Evolutionary conservation across 2,113 vertebrate genomes (phyloP), one percentile per base, ranked within the genome.

Genomic region (Leptosomus discolor): DNA sequence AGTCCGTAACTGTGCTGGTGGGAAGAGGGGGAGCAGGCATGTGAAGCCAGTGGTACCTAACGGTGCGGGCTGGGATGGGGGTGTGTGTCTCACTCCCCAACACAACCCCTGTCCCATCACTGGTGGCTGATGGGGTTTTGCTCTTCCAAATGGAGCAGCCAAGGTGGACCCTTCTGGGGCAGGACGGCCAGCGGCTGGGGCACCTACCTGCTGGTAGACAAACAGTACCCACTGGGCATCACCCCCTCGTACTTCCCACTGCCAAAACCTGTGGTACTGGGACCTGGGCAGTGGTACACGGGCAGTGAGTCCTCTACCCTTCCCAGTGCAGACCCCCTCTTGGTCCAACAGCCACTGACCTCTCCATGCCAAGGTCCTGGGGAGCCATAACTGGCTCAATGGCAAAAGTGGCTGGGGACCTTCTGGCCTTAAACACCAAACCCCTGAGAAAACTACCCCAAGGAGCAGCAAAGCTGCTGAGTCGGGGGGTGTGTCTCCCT

Each of bases 321-420:
- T 81, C 51, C 36, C 1, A 0, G 19, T n/a, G 9, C 46, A 37
- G n/a, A 71, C 7, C 9, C 32, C 46, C 15, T 34, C 27, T 21
- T 4, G 20, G 27, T 15, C 5, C 39, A 39, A 67, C 46, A 63
- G 3, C 15, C 22, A 4, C 34, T 5, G 3, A 36, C 16, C 76
- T 17, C 4, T 11, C 37, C 2, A 0, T 12, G n/a, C 57, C 80
- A 30, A 45, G 26, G 46, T 36, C 53, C 60, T 46, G 65, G 22
- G 12, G 37, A 78, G 45, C 60, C 1, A 1, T 3, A 37, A 17
- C 54, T 9, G 2, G 8, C 68, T 65, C 0, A 0, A 29, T 79
- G 60, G 61, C 30, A 79, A 53, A 69, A 57, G 67, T 8, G 21
- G 22, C 26, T 57, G 50, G 26, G 45, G 22, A 11, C 11, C 53